phyloP scores from a whole-genome alignment of 2,888 invertebrate species.

The Epinotia bilunana region DNA sequence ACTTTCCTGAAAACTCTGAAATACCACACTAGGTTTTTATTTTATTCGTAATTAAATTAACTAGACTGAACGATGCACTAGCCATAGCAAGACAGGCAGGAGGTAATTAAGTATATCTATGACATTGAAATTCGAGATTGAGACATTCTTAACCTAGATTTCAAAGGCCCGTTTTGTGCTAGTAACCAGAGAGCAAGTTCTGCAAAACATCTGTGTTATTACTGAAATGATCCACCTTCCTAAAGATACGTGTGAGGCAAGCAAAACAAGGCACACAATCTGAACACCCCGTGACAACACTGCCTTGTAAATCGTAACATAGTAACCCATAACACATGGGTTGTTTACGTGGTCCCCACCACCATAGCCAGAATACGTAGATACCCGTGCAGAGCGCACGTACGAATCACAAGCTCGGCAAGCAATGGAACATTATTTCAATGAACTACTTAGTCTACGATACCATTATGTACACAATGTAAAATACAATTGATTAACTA shows the following conservation, averaged over 20 bases:
- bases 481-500: constrained; percentile 69
- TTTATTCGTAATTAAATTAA: no score
- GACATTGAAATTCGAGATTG: no score
- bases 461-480: constrained; percentile 72
- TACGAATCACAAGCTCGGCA: constrained; percentile 52
- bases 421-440: constrained; percentile 62
- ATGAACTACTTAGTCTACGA: constrained; percentile 70
- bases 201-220: no score
- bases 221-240: no score
- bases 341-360: neutral
- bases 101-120: no score
- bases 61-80: no score
- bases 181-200: no score
- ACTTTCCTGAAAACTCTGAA: neutral
- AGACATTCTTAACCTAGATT: no score
- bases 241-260: no score
- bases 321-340: neutral
- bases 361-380: neutral
- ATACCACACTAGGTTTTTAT: no score
- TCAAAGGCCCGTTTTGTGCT: no score
- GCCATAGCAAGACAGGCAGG: no score
- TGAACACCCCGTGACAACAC: neutral
- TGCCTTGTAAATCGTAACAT: neutral
- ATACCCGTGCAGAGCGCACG: neutral
- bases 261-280: neutral